Conservation (phyloP, 2,113 vertebrate genomes). For the Hyperoodon ampullatus region DNA sequence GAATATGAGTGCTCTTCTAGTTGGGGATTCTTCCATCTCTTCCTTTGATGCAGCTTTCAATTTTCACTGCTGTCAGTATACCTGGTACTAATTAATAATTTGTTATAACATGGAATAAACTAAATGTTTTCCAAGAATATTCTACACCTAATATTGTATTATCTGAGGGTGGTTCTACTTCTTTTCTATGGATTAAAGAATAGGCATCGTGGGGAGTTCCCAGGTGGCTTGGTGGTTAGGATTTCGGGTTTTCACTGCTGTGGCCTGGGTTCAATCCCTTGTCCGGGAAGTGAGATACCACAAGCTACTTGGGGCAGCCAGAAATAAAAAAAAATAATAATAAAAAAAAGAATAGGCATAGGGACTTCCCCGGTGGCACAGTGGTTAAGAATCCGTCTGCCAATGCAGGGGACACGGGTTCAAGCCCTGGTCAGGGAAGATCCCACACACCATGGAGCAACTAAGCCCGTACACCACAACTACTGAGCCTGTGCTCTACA, state of each 20-base stretch:
- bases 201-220: neutral
- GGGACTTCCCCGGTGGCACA: too few relatives aligned
- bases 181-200: neutral
- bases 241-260: neutral
- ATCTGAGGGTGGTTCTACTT: neutral
- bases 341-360: too few relatives aligned
- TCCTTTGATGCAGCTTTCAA: neutral
- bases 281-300: neutral
- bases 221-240: neutral
- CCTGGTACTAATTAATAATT: neutral
- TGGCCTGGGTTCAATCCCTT: neutral
- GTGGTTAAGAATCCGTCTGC: too few relatives aligned
- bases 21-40: neutral
- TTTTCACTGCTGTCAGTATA: neutral
- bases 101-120: neutral
- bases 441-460: too few relatives aligned
- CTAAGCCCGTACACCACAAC: too few relatives aligned
- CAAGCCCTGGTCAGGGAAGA: too few relatives aligned
- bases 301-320: too few relatives aligned
- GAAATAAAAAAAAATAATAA: too few relatives aligned
- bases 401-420: too few relatives aligned
- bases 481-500: too few relatives aligned
- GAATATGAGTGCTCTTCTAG: neutral
- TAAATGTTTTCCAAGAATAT: slow-evolving; percentile 1
- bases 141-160: neutral